These are phyloP conservation scores for Pogonus chalceus DNA, from an alignment of 1,140 invertebrate species.

Conservation along the genomic window DNA sequence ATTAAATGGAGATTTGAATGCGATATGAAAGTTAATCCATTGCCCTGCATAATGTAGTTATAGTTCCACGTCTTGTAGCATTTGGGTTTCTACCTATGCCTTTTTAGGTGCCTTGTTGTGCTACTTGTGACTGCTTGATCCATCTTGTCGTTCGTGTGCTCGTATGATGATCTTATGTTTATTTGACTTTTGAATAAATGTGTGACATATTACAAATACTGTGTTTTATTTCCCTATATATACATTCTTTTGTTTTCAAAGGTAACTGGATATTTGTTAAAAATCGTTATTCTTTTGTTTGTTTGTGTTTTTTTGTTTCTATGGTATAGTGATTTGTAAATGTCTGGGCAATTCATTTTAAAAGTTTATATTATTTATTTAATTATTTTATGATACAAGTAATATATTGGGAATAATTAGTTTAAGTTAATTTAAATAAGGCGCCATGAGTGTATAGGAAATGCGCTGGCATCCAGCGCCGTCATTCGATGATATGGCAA, in stretches of 20 bases:
- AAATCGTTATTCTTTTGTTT: too few species aligned
- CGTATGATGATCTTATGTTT: neutral
- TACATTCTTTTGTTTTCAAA: neutral
- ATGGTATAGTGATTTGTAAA: too few species aligned
- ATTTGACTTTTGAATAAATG: neutral
- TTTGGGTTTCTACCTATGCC: slow-evolving; percentile 17
- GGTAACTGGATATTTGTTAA: neutral
- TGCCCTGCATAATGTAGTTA: neutral
- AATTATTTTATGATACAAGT: too few species aligned
- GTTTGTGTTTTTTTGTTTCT: too few species aligned
- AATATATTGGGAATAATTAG: too few species aligned
- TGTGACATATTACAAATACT: neutral
- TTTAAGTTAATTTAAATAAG: neutral
- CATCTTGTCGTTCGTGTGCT: neutral
- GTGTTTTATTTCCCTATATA: neutral
- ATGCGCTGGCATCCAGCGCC: neutral
- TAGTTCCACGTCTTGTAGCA: neutral
- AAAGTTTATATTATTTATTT: too few species aligned
- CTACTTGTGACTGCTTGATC: slow-evolving; percentile 1
- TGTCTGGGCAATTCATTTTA: too few species aligned
- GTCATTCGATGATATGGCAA: slow-evolving; percentile 4
- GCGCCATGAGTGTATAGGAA: neutral
- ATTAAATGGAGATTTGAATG: neutral
- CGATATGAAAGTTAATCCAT: neutral
- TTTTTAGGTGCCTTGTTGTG: slow-evolving; percentile 28